Conservation (phyloP, 1,140 invertebrate species). For the Camponotus floridanus region DNA sequence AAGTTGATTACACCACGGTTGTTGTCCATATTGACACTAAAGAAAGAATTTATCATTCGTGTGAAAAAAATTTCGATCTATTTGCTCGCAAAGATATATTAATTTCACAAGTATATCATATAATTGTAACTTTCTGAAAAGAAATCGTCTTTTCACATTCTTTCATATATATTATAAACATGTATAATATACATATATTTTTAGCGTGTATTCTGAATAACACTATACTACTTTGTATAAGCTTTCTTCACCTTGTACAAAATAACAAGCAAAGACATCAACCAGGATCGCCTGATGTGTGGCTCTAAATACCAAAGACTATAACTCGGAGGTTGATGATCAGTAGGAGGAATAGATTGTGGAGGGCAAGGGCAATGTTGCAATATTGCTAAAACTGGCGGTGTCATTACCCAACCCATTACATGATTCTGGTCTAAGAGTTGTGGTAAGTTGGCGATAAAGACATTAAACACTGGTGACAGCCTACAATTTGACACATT, state of each 20-base stretch:
- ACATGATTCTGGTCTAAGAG: slow-evolving; percentile 97
- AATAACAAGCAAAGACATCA: slow-evolving; percentile 96
- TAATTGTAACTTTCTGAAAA: neutral
- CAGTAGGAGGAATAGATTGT: slow-evolving; percentile 81
- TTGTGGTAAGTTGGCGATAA: slow-evolving; percentile 96
- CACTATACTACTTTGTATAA: neutral
- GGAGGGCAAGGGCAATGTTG: slow-evolving; percentile 94
- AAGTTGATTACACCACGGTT: slow-evolving; percentile 92
- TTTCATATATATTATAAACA: neutral
- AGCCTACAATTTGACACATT: slow-evolving; percentile 86
- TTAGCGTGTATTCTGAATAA: too few species aligned
- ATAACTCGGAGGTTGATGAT: slow-evolving; percentile 89
- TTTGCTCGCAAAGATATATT: neutral
- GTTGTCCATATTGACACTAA: slow-evolving; percentile 96
- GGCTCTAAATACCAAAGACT: slow-evolving; percentile 96
- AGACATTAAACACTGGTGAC: slow-evolving; percentile 98
- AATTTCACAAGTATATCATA: neutral
- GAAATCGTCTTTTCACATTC: neutral
- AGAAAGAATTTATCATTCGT: slow-evolving; percentile 58
- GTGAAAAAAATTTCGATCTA: neutral
- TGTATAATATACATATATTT: neutral
- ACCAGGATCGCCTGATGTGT: slow-evolving; percentile 95
- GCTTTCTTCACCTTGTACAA: slow-evolving; percentile 94
- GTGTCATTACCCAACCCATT: slow-evolving; percentile 95
- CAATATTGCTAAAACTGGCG: slow-evolving; percentile 94